Base-by-base conservation (phyloP, 2,888 invertebrate species). In the Polyploca ridens region DNA sequence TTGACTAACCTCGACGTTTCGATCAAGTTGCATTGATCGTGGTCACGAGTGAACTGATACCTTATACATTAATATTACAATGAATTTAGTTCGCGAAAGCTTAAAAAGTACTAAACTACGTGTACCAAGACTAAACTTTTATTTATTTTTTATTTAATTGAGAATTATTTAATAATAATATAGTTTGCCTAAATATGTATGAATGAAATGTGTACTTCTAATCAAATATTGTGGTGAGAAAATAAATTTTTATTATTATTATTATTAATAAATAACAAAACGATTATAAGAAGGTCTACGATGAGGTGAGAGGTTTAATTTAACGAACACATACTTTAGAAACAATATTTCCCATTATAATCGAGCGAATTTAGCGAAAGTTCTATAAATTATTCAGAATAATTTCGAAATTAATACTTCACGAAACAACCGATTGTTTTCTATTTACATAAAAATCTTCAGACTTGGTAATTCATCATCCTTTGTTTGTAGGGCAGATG, bases 391-490 rank as follows among this genome's bases (percentile, higher is more conserved):
- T 54, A 54, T 54, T 54, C 54, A 10, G 54, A 54, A 54, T 54
- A 54, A 54, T 54, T 54, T 54, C 54, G 16, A 19, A 54, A 54
- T n/a, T 54, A 54, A 54, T 54, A 54, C 54, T 54, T 54, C 54
- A 46, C 46, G 54, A 54, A 54, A 54, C 54, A 54, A 54, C 54
- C 54, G 54, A 54, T 54, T 54, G 54, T 54, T 54, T 49, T 49
- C 49, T 6, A 16, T 54, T 54, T 19, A 54, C 54, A 54, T 54
- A 54, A 54, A 54, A 54, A 38, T 60, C 54, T 63, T 63, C 33
- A 63, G 57, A 41, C 64, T 62, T 65, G 41, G 54, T 64, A 65
- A 65, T 67, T 65, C 60, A 67, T 69, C 69, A 67, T 65, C 59
- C 41, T 38, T 49, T 64, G 64, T 64, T 66, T 66, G 64, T 62